Evolutionary conservation across 2,888 invertebrate species (phyloP), one percentile per base, ranked within the genome.

Genomic region (Synergus gifuensis): DNA sequence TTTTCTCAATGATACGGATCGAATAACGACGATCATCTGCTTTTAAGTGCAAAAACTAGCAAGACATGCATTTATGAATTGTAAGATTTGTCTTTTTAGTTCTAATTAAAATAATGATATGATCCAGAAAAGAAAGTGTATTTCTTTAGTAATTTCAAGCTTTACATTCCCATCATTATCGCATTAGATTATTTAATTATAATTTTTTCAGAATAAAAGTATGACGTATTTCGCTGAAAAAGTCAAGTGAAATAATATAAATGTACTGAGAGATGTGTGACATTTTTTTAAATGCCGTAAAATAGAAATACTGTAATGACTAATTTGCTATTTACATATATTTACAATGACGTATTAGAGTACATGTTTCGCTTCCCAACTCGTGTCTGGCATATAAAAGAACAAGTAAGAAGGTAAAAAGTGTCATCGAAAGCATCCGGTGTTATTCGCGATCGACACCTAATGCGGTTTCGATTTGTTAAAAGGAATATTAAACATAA

Each of bases 381-480:
- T 42, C 66, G 66, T 18, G 66, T 42, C 42, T 66, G 66, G 66
- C 40, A 66, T 66, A 44, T 42, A 36, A n/a, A 64, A 66, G 40
- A 66, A 66, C 11, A 44, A 44, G 44, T 12, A 66, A 9, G 40
- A 64, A 64, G 64, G 36, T 66, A 66, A 66, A 66, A 40, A 36
- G 44, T 44, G 42, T 66, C 66, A 42, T 66, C 66, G 42, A 66
- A n/a, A 66, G 42, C 40, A 66, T 66, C 42, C 42, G 40, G 66
- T 44, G n/a, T 42, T 11, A 66, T 42, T 66, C 14, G 22, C 44
- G 44, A 44, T 11, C 44, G 44, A 44, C 11, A 11, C 44, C 9
- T 44, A 44, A 44, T 44, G 44, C 11, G 44, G 44, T 44, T 11
- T 44, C 44, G 44, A 9, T 11, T 44, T 36, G 36, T 7, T 44